Conservation (phyloP, 2,113 vertebrate species). For the Tor tambroides region DNA sequence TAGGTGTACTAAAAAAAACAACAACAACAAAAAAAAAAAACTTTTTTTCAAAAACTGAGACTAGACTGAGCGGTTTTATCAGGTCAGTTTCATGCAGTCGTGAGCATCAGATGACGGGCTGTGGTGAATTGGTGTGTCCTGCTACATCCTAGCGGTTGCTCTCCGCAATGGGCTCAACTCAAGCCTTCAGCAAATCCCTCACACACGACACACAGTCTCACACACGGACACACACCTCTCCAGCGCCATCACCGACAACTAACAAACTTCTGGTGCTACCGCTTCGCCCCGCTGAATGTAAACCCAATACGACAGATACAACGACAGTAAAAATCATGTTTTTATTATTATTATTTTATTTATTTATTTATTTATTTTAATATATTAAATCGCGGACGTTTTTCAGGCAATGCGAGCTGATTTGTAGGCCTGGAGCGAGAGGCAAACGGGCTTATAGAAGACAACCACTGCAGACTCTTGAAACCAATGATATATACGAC, state of each 20-base stretch:
- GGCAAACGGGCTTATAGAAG: not conserved
- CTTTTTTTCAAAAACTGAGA: too few species aligned
- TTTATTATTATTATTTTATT: not conserved
- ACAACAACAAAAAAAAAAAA: too few species aligned
- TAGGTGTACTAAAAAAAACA: not conserved
- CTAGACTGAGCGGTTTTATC: not conserved
- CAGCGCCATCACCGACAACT: slow-evolving; percentile 54
- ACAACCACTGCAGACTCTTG: not conserved
- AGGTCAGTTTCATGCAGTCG: not conserved
- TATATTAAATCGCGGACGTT: not conserved
- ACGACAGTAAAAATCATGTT: not conserved
- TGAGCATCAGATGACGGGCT: slow-evolving; percentile 33
- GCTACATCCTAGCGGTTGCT: slow-evolving; percentile 84
- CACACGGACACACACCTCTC: slow-evolving; percentile 65
- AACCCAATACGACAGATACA: not conserved
- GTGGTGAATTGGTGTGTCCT: slow-evolving; percentile 72
- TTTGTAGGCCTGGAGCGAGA: slow-evolving; percentile 12
- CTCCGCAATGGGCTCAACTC: slow-evolving; percentile 78
- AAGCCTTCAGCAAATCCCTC: slow-evolving; percentile 74
- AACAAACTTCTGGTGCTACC: slow-evolving; percentile 39
- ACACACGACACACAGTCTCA: slow-evolving; percentile 65
- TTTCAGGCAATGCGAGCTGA: not conserved
- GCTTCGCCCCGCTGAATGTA: slow-evolving; percentile 25
- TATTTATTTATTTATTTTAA: too few species aligned
- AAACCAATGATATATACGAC: not conserved